Percentiles rank a stretch among this genome's conserved stretches.
Conservation (phyloP, 2,888 invertebrate species). For the Dasypolia templi region DNA sequence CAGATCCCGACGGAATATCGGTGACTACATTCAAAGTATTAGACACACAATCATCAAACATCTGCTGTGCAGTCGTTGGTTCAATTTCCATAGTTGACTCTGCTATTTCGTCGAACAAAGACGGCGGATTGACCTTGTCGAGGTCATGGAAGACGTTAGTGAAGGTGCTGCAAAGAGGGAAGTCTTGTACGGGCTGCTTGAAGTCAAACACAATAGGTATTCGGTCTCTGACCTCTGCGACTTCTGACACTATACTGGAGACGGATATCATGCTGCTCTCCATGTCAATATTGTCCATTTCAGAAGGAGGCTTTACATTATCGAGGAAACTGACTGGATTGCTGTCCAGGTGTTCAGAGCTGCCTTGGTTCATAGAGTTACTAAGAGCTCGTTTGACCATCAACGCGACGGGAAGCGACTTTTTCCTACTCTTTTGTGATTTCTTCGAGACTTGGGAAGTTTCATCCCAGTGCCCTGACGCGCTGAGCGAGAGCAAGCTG, state of each 20-base stretch:
- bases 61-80: slow-evolving; percentile 89
- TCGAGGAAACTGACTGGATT: slow-evolving; percentile 92
- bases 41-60: slow-evolving; percentile 91
- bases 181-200: slow-evolving; percentile 89
- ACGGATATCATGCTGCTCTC: slow-evolving; percentile 96
- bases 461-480: slow-evolving; percentile 89
- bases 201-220: slow-evolving; percentile 90
- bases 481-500: slow-evolving; percentile 90
- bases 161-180: slow-evolving; percentile 84
- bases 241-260: slow-evolving; percentile 95
- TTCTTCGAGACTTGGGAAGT: slow-evolving; percentile 77
- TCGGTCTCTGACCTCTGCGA: slow-evolving; percentile 90
- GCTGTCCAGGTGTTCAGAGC: slow-evolving; percentile 92
- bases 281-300: slow-evolving; percentile 95
- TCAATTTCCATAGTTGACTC: slow-evolving; percentile 90
- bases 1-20: slow-evolving; percentile 89
- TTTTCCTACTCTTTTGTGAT: slow-evolving; percentile 90
- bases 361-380: slow-evolving; percentile 88
- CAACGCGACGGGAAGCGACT: slow-evolving; percentile 92
- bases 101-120: slow-evolving; percentile 93
- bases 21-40: slow-evolving; percentile 90
- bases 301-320: slow-evolving; percentile 95
- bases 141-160: slow-evolving; percentile 90
- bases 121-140: slow-evolving; percentile 93
- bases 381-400: slow-evolving; percentile 94